Percentiles rank a stretch among this genome's conserved stretches.
phyloP scores from a whole-genome alignment of 2,113 vertebrate species.

The cat (Felis catus) region F.catus_Fca126_mat1.0 CM031412.1:174937001-174937500 shows the following conservation, averaged over 20 bases:
- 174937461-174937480: conserved; percentile 80
- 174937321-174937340: conserved; percentile 68
- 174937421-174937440: conserved; percentile 75
- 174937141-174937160: conserved; percentile 93
- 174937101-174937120: conserved; percentile 98
- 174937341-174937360: conserved; percentile 58
- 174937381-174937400: conserved; percentile 65
- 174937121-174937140: conserved; percentile 96
- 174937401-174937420: conserved; percentile 60
- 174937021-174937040: conserved; percentile 99
- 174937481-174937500: conserved; percentile 72
- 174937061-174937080: conserved; percentile 97
- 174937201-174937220: conserved; percentile 77
- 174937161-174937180: conserved; percentile 93
- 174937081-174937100: conserved; percentile 98
- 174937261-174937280: not conserved
- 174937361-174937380: conserved; percentile 61
- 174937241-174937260: not conserved
- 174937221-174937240: not conserved
- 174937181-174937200: conserved; percentile 89
- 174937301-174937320: conserved; percentile 55
- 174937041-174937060: conserved; percentile 98
- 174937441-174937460: conserved; percentile 78
- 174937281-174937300: conserved; percentile 67
- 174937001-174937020: conserved; percentile 96